phyloP scores from a whole-genome alignment of 2,797 vertebrate species.

The Bradypodion pumilum region DNA sequence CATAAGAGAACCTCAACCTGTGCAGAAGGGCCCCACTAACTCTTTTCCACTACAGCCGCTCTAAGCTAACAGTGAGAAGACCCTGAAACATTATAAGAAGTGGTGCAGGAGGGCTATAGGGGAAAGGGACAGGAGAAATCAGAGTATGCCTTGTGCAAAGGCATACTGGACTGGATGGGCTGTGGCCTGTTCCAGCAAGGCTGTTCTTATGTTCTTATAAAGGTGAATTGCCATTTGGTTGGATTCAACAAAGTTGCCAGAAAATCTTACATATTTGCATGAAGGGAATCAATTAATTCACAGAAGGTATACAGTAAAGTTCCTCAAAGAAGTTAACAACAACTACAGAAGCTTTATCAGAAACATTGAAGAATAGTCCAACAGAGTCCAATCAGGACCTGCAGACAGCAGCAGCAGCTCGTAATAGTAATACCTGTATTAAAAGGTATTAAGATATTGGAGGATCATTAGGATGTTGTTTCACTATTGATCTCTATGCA shows the following conservation, averaged over 20 bases:
- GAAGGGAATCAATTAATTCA: neutral
- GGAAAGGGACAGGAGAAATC: too few relatives aligned
- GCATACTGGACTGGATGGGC: too few relatives aligned
- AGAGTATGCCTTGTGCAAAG: too few relatives aligned
- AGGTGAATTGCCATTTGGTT: neutral
- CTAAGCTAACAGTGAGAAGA: neutral
- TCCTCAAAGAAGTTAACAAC: neutral
- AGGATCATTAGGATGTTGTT: constrained; percentile 9
- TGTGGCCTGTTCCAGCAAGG: too few relatives aligned
- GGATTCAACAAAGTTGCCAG: neutral
- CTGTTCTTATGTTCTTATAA: too few relatives aligned
- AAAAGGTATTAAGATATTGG: constrained; percentile 12
- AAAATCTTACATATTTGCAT: neutral
- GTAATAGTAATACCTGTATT: constrained; percentile 16
- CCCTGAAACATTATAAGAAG: too few relatives aligned
- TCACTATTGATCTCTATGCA: constrained; percentile 16
- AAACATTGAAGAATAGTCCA: neutral
- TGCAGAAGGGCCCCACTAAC: neutral
- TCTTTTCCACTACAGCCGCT: neutral
- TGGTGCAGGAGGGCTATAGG: too few relatives aligned
- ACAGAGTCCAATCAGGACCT: neutral
- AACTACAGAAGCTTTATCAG: neutral
- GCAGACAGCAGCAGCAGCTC: neutral
- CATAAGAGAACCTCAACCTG: neutral
- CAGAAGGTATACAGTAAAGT: neutral